phyloP scores from a whole-genome alignment of 2,113 vertebrate genomes.

The Misgurnus mizolepis region DNA sequence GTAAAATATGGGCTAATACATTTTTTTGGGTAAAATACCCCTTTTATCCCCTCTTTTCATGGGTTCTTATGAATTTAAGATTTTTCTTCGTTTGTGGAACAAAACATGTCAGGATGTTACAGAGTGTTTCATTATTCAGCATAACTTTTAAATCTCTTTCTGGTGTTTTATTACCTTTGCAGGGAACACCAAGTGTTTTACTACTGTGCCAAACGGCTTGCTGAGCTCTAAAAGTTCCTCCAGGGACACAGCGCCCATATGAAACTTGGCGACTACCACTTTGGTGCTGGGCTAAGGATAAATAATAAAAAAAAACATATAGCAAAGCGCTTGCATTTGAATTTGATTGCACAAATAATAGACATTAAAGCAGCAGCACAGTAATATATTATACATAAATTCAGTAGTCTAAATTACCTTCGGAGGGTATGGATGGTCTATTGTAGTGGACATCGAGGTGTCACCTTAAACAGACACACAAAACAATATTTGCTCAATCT shows the following conservation, averaged over 20 bases:
- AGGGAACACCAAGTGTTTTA: conserved; percentile 55
- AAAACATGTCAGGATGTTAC: background rate
- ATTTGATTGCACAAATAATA: background rate
- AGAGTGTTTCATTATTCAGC: background rate
- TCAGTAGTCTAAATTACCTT: conserved; percentile 22
- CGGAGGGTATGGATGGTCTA: conserved; percentile 35
- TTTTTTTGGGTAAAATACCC: no score
- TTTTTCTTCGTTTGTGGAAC: no score
- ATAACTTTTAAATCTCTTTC: background rate
- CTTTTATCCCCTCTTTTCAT: no score
- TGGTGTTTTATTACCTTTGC: conserved; percentile 40
- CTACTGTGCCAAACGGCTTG: conserved; percentile 50
- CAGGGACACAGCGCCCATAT: conserved; percentile 45
- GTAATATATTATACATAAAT: background rate
- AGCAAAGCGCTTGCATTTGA: background rate
- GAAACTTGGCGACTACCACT: conserved; percentile 58
- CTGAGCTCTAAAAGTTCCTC: conserved; percentile 47
- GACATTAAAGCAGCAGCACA: background rate
- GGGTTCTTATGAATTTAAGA: no score
- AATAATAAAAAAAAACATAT: background rate
- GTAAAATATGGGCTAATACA: no score
- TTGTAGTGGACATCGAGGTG: conserved; percentile 7
- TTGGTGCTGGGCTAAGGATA: conserved; percentile 35
- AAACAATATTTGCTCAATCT: background rate
- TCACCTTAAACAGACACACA: conserved; percentile 33